Evolutionary conservation across 1,140 invertebrate genomes (phyloP).

Genomic region (Zaprionus ornatus): DNA sequence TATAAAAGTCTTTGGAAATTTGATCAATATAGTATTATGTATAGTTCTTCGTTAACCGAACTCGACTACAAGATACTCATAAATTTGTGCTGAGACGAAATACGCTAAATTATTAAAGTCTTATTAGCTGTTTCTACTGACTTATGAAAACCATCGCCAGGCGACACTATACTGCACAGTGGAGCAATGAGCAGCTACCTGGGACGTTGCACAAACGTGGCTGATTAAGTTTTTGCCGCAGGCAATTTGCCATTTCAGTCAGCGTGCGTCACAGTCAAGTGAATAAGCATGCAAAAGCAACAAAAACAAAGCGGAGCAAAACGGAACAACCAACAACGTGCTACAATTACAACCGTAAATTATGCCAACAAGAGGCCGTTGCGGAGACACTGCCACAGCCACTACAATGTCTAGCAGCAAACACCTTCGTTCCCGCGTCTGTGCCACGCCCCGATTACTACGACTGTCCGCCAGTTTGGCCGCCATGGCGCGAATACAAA

Average conservation of each 20-base stretch:
- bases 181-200: slow-evolving; percentile 11
- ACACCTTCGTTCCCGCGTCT: slow-evolving; percentile 1
- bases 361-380: slow-evolving; percentile 62
- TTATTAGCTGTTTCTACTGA: background rate
- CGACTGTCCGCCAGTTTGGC: slow-evolving; percentile 33
- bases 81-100: no score
- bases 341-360: slow-evolving; percentile 77
- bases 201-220: slow-evolving; percentile 59
- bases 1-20: background rate
- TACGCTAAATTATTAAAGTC: background rate
- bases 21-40: background rate
- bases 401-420: slow-evolving; percentile 22
- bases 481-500: slow-evolving; percentile 48
- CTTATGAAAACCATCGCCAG: background rate
- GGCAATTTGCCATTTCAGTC: slow-evolving; percentile 71
- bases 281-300: slow-evolving; percentile 37
- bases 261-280: slow-evolving; percentile 56
- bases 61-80: no score
- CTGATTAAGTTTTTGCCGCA: slow-evolving; percentile 75
- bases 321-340: slow-evolving; percentile 63
- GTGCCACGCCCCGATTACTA: slow-evolving; percentile 11
- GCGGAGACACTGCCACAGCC: slow-evolving; percentile 27
- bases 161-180: background rate
- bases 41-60: no score
- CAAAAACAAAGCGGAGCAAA: slow-evolving; percentile 20